phyloP scores from a whole-genome alignment of 2,797 vertebrate species.

The Sciurus carolinensis region DNA sequence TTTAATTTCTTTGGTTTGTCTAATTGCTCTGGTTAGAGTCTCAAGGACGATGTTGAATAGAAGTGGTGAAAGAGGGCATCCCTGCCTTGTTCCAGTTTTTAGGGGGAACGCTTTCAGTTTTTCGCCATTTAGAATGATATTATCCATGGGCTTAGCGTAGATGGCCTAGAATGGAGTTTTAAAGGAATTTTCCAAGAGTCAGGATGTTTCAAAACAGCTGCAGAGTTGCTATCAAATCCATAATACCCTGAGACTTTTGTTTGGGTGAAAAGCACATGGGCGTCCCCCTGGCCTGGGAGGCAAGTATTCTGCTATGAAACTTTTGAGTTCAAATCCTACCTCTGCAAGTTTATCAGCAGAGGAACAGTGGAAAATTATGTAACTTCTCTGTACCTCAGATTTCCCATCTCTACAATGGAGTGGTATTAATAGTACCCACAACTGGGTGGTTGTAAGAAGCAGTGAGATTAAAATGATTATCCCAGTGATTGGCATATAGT shows the following conservation, averaged over 20 bases:
- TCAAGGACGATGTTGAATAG: no score
- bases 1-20: no score
- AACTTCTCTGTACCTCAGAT: background rate
- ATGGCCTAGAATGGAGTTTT: background rate
- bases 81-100: no score
- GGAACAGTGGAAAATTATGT: background rate
- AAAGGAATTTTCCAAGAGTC: background rate
- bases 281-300: background rate
- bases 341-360: conserved; percentile 23
- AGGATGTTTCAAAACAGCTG: conserved; percentile 14
- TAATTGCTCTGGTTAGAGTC: no score
- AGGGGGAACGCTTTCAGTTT: no score
- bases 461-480: background rate
- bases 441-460: background rate
- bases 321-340: background rate
- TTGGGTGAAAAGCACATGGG: background rate
- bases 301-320: conserved; percentile 7
- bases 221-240: background rate
- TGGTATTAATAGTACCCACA: background rate
- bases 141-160: no score
- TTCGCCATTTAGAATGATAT: no score
- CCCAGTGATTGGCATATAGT: background rate
- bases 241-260: background rate
- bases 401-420: background rate
- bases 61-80: no score